Conservation (phyloP, 2,797 vertebrate species). For the Acropternis orthonyx region DNA sequence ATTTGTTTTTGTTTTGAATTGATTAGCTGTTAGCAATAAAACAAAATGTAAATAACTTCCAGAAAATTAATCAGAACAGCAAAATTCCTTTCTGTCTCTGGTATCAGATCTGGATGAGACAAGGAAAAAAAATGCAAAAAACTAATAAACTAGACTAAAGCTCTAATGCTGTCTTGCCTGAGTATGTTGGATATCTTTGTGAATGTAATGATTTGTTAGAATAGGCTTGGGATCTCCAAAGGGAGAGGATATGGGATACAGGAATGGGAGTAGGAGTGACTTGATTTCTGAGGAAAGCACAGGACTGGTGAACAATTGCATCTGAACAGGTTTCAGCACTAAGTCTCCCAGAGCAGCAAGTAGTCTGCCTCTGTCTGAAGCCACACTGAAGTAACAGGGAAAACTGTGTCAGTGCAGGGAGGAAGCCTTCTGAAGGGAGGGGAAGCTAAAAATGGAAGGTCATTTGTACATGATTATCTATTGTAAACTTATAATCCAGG, state of each 20-base stretch:
- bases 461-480: slow-evolving; percentile 49
- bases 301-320: background rate
- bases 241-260: background rate
- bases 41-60: slow-evolving; percentile 23
- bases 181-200: background rate
- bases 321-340: background rate
- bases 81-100: background rate
- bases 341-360: background rate
- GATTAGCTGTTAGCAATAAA: slow-evolving; percentile 55
- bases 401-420: background rate
- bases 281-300: background rate
- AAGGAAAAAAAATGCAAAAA: background rate
- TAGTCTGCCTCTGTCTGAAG: slow-evolving; percentile 11
- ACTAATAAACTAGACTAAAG: background rate
- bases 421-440: slow-evolving; percentile 18
- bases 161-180: background rate
- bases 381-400: background rate
- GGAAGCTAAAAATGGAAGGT: slow-evolving; percentile 45
- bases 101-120: slow-evolving; percentile 33
- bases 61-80: background rate
- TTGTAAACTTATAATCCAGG: slow-evolving; percentile 43
- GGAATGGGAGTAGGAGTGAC: slow-evolving; percentile 1
- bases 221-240: background rate
- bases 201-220: slow-evolving; percentile 27
- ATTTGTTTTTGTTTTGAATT: slow-evolving; percentile 42